Percentiles rank a stretch among this genome's conserved stretches.
Conservation (phyloP, 2,797 vertebrate genomes). For the Hybognathus amarus region DNA sequence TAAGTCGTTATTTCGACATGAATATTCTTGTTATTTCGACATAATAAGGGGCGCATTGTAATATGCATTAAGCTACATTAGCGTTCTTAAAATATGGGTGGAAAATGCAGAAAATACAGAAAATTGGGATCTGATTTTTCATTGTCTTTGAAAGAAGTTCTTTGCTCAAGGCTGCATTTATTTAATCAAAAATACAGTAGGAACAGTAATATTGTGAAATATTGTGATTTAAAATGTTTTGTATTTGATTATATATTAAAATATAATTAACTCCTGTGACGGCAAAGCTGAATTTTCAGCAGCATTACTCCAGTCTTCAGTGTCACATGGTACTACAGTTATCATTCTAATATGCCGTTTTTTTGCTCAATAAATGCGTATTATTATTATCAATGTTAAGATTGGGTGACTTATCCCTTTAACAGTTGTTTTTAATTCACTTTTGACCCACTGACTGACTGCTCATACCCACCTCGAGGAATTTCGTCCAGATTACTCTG, state of each 20-base stretch:
- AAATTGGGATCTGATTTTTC: too few species aligned
- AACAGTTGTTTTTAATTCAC: neutral
- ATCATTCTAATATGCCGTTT: neutral
- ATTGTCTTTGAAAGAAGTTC: neutral
- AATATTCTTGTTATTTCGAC: too few species aligned
- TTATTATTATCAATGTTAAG: neutral
- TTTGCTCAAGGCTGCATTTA: neutral
- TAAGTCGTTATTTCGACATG: too few species aligned
- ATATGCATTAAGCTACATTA: too few species aligned
- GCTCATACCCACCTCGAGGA: conserved; percentile 25
- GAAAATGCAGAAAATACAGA: too few species aligned
- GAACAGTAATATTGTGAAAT: too few species aligned
- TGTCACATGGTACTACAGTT: neutral
- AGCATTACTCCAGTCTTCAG: neutral
- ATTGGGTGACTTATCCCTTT: neutral
- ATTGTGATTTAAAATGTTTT: too few species aligned
- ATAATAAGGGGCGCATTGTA: too few species aligned
- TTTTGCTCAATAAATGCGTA: neutral
- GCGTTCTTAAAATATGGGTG: too few species aligned
- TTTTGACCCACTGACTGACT: conserved; percentile 7
- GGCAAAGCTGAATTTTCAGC: neutral
- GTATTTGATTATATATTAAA: too few species aligned
- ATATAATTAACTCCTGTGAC: too few species aligned
- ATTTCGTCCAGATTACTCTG: conserved; percentile 3
- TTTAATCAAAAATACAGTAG: neutral